Base-by-base conservation (phyloP, 2,797 vertebrate genomes). In the Sardinella longiceps region DNA sequence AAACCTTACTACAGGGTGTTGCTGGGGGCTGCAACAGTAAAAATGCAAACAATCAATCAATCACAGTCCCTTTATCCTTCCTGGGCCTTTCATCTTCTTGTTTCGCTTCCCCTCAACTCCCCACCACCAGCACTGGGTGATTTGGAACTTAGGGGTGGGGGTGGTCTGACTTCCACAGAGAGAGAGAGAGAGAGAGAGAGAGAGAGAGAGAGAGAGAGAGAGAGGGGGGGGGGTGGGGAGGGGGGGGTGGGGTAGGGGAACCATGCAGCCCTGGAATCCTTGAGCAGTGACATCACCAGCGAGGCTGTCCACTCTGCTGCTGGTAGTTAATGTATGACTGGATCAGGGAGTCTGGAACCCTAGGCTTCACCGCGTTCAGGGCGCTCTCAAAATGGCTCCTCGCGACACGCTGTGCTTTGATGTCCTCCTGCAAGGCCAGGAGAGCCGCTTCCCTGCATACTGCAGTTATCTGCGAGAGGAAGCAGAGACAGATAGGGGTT, bases 371-470 rank as follows among this genome's bases (percentile, higher is more conserved):
- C 0, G 94, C 56, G 23, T 83, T 84, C 92, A 99, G 93, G 0
- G 98, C 97, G 0, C 91, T 86, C 82, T 91, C 90, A 88, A 99
- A 98, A 93, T 99, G 98, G 85, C 85, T 91, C 90, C 89, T 90
- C 51, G 77, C 37, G 85, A 99, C 85, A 63, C 83, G 88, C 82
- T 88, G 90, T 37, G 97, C 96, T 82, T 92, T 48, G 63, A 97
- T 96, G 92, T 97, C 93, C 89, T 97, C 96, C 87, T 97, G 95
- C 56, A 97, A 94, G 53, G 96, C 96, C 23, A 94, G 89, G 20
- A 97, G 95, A 43, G 95, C 96, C 18, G 96, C 98, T 93, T 99
- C 98, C 92, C 96, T 95, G 89, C 97, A 99, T 82, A 99, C 93
- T 1, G 98, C 97, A 5, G 96, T 92, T 92, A 99, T 97, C 98